Conservation (phyloP, 2,113 vertebrate genomes). For the Urocynchramus pylzowi region DNA sequence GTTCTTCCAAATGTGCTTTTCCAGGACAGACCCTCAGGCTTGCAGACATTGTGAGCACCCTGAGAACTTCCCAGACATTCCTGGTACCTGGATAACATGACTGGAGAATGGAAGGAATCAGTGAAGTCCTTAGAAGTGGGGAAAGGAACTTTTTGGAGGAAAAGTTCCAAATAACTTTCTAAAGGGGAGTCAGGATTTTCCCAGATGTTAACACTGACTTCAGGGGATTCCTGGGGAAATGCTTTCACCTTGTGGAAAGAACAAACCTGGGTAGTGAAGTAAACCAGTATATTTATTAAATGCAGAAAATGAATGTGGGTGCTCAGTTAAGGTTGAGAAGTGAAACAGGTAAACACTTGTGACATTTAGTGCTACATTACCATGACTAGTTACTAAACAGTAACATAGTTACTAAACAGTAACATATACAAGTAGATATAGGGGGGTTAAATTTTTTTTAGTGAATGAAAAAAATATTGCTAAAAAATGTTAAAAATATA, state of each 20-base stretch:
- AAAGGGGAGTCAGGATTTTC: neutral
- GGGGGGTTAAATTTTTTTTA: neutral
- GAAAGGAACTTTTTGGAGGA: neutral
- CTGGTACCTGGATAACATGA: neutral
- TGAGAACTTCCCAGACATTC: neutral
- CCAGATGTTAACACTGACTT: neutral
- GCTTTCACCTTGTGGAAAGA: neutral
- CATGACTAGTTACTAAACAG: neutral
- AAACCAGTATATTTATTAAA: neutral
- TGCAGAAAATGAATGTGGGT: accelerated
- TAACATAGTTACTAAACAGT: too few species aligned
- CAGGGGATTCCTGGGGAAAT: neutral
- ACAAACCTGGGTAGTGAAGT: neutral
- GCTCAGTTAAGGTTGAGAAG: neutral
- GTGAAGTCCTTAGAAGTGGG: neutral
- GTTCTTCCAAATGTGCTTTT: neutral
- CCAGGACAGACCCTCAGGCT: neutral
- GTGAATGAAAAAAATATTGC: neutral
- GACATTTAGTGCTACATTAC: neutral
- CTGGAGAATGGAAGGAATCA: neutral
- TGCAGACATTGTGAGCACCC: neutral
- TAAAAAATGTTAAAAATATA: neutral
- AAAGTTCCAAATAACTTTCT: neutral
- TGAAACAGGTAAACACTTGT: neutral
- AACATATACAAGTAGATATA: neutral